phyloP scores from a whole-genome alignment of 2,113 vertebrate genomes.

The Cheirogaleus medius region DNA sequence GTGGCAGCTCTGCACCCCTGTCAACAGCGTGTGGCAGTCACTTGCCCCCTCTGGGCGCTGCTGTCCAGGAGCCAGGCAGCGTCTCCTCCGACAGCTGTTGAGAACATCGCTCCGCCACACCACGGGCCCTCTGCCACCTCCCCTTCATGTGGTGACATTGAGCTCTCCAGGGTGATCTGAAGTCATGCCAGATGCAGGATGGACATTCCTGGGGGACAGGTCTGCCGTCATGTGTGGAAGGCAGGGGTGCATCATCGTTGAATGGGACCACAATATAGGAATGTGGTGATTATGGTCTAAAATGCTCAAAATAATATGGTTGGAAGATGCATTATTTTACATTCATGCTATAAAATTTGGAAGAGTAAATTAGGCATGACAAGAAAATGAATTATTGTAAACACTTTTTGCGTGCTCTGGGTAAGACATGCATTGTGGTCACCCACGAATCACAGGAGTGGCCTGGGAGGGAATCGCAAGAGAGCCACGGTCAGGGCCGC shows the following conservation, averaged over 20 bases:
- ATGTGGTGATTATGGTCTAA: fast-evolving
- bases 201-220: not conserved
- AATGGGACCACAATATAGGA: not conserved
- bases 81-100: fast-evolving
- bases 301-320: not conserved
- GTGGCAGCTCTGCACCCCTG: not conserved
- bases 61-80: not conserved
- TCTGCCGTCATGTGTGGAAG: not conserved
- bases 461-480: fast-evolving
- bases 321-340: not conserved
- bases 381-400: not conserved
- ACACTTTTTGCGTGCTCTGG: not conserved
- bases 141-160: not conserved
- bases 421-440: not conserved
- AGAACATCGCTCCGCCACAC: not conserved
- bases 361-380: not conserved
- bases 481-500: fast-evolving
- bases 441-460: fast-evolving
- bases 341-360: not conserved
- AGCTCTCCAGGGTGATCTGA: not conserved
- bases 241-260: too few relatives aligned
- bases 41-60: not conserved
- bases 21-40: not conserved
- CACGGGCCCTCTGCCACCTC: too few relatives aligned
- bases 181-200: not conserved